A percentile compares a stretch with the other conserved stretches of the same genome.
These are phyloP conservation scores for Stenodera caucasica DNA, from an alignment of 2,888 invertebrate genomes.

Conservation along the genomic window DNA sequence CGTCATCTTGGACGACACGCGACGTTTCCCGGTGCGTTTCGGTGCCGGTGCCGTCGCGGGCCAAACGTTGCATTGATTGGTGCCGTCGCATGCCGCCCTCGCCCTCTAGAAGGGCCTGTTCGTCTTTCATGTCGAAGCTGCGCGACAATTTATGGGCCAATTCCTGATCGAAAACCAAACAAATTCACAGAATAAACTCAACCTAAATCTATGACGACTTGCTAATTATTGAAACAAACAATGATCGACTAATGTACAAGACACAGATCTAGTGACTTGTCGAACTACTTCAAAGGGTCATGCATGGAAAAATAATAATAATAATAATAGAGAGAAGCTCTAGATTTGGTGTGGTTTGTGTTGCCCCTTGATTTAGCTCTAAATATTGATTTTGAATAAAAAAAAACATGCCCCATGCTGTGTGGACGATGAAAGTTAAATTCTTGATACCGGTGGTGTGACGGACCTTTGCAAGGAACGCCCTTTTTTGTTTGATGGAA, in stretches of 20 bases:
- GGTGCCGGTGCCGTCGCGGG: constrained; percentile 59
- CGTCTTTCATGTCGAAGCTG: constrained; percentile 88
- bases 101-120: constrained; percentile 71
- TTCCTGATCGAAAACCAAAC: constrained; percentile 62
- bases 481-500: constrained; percentile 31
- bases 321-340: neutral
- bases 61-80: constrained; percentile 76
- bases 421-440: constrained; percentile 55
- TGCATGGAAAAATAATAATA: neutral
- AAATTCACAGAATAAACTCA: neutral
- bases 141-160: constrained; percentile 83
- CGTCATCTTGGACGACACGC: constrained; percentile 79
- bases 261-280: neutral
- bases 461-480: constrained; percentile 23
- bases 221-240: neutral
- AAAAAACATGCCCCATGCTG: constrained; percentile 52
- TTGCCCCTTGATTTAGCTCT: constrained; percentile 10
- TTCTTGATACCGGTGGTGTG: constrained; percentile 51
- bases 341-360: constrained; percentile 4
- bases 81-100: constrained; percentile 67
- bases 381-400: constrained; percentile 20
- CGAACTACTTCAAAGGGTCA: neutral
- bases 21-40: constrained; percentile 58
- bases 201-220: neutral
- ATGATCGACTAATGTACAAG: neutral